A percentile compares a stretch with the other conserved stretches of the same genome.
Conservation (phyloP, 1,140 invertebrate species). For the Ericerus pela region DNA sequence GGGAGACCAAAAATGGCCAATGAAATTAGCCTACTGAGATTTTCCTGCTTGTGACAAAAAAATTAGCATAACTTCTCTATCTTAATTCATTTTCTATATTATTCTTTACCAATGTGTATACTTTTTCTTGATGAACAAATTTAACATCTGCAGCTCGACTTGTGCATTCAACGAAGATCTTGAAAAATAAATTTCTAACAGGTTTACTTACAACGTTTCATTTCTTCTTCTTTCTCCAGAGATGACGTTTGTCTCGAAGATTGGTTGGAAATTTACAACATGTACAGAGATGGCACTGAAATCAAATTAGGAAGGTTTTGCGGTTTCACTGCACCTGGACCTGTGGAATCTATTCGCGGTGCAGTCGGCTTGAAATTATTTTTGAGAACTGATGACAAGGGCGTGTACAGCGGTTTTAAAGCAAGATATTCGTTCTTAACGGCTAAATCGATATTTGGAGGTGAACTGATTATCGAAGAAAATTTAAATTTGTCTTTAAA, state of each 20-base stretch:
- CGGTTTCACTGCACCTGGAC: constrained; percentile 66
- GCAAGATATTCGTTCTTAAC: constrained; percentile 75
- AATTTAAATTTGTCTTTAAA: too few relatives aligned
- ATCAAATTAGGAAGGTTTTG: constrained; percentile 75
- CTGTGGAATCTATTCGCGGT: constrained; percentile 72
- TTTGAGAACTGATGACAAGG: constrained; percentile 64
- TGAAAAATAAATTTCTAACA: too few relatives aligned
- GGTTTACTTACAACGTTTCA: too few relatives aligned
- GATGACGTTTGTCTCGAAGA: constrained; percentile 63
- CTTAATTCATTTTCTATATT: too few relatives aligned
- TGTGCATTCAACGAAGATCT: too few relatives aligned
- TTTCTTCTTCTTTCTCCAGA: constrained; percentile 1
- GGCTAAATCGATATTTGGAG: constrained; percentile 70
- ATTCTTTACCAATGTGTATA: too few relatives aligned
- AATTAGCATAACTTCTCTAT: too few relatives aligned
- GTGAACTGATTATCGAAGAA: constrained; percentile 29
- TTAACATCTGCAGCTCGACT: too few relatives aligned
- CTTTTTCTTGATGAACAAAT: too few relatives aligned
- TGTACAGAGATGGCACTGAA: constrained; percentile 61
- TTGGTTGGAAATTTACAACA: constrained; percentile 83
- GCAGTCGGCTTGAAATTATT: constrained; percentile 68
- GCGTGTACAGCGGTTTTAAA: constrained; percentile 79
- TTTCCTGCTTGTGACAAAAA: too few relatives aligned
- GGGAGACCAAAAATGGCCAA: too few relatives aligned
- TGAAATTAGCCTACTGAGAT: too few relatives aligned